Base-by-base conservation (phyloP, 2,113 vertebrate species). In the Hirundichthys speculiger region DNA sequence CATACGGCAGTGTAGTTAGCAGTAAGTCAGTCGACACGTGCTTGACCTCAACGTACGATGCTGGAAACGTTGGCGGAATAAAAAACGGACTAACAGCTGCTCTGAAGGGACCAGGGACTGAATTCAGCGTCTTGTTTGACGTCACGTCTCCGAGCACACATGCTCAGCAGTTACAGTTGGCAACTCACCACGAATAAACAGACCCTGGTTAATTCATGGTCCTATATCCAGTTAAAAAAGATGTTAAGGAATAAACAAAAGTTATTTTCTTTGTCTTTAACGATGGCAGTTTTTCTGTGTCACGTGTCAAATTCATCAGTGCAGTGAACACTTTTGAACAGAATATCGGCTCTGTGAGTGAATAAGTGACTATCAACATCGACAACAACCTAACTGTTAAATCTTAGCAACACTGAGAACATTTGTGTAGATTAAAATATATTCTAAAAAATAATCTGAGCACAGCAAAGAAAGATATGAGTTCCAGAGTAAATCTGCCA, bases 31-130 rank as follows among this genome's bases (percentile, higher is more conserved):
- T 45, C 64, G 72, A 79, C 19, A 46, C 14, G n/a, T 41, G 4
- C n/a, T 30, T 43, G 22, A 38, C 56, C 25, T 22, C 22, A 46
- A 34, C 64, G 53, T 73, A 65, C 74, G 66, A 77, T 22, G 22
- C 25, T 70, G 60, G 38, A 69, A 71, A 65, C 74, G 66, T 75
- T 22, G 22, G 21, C 70, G 60, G 38, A 69, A 71, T 7, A 53
- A 19, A 38, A n/a, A 20, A 3, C 25, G 1, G 25, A 34, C 25
- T 2, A 47, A 61, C 57, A 65, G 49, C 59, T 40, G 20, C 43
- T 39, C 16, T 41, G 49, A 67, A 9, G 56, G 69, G 69, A 81
- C 80, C 60, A 61, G 25, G 58, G 75, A 80, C 65, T 48, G 38
- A 82, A 27, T 27, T 27, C n/a, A n/a, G n/a, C n/a, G n/a, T n/a